A percentile compares a stretch with the other conserved stretches of the same genome.
Evolutionary conservation across 2,113 vertebrate species (phyloP).

Genomic region (Isurus oxyrinchus): DNA sequence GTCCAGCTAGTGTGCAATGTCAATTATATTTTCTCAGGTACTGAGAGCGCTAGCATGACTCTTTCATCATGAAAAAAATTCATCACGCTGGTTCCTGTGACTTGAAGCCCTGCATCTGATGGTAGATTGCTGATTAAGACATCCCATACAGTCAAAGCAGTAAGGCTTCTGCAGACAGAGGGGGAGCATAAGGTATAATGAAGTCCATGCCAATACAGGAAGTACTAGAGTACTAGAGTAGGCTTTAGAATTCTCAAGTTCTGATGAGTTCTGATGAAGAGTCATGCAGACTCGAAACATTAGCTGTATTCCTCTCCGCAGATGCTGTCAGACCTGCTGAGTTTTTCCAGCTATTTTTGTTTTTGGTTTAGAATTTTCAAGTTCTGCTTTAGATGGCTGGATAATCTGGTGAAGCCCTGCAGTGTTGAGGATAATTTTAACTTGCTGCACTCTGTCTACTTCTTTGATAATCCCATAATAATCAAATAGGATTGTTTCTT

Average conservation of each 20-base stretch:
- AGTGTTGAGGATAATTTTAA: too few relatives aligned
- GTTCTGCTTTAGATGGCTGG: not conserved
- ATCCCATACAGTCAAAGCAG: not conserved
- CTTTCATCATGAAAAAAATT: not conserved
- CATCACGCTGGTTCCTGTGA: not conserved
- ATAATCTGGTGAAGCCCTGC: not conserved
- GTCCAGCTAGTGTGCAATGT: not conserved
- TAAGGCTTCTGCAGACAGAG: not conserved
- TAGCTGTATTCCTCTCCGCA: too few relatives aligned
- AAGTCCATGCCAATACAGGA: not conserved
- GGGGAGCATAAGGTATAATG: not conserved
- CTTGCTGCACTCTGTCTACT: too few relatives aligned
- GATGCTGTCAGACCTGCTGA: too few relatives aligned
- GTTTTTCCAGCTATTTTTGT: too few relatives aligned
- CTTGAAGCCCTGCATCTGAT: not conserved
- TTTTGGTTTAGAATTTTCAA: not conserved
- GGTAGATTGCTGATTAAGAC: not conserved
- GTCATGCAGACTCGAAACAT: too few relatives aligned
- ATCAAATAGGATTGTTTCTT: not conserved
- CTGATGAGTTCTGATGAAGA: not conserved
- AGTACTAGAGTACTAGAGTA: not conserved
- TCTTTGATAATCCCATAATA: too few relatives aligned
- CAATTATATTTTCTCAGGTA: not conserved
- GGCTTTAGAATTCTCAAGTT: not conserved
- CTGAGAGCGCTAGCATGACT: not conserved